Evolutionary conservation across 1,140 invertebrate species (phyloP).

Genomic region (Pteromalus puparum): DNA sequence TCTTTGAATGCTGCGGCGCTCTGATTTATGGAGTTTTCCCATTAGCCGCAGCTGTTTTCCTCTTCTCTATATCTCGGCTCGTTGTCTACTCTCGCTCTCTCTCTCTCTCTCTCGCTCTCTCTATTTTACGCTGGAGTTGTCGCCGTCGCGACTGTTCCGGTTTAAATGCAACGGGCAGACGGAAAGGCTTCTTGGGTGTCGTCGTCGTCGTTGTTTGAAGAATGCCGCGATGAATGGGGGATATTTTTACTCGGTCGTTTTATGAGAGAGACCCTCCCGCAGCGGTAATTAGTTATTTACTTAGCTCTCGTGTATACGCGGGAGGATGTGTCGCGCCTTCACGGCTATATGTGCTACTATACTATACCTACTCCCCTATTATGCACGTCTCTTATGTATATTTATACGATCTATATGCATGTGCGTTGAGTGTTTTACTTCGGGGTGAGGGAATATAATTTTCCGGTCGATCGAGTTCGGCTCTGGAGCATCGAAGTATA

Average conservation of each 20-base stretch:
- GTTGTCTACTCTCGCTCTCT: background rate
- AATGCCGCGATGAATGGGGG: conserved; percentile 9
- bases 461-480: too few species aligned
- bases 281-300: background rate
- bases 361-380: background rate
- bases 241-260: conserved; percentile 6
- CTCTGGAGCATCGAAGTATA: too few species aligned
- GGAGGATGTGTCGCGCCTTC: background rate
- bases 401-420: background rate
- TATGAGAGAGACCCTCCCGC: background rate
- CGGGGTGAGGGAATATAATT: too few species aligned
- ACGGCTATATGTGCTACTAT: too few species aligned
- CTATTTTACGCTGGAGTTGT: background rate
- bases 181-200: background rate
- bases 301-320: background rate
- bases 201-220: conserved; percentile 5
- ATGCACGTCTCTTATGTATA: background rate
- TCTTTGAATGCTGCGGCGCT: conserved; percentile 18
- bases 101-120: background rate
- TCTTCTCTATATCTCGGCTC: background rate
- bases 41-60: conserved; percentile 52
- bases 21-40: conserved; percentile 54
- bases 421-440: background rate
- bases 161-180: conserved; percentile 15
- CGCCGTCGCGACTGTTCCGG: background rate